Base-by-base conservation (phyloP, 2,113 vertebrate genomes). In the Panthera leo region DNA sequence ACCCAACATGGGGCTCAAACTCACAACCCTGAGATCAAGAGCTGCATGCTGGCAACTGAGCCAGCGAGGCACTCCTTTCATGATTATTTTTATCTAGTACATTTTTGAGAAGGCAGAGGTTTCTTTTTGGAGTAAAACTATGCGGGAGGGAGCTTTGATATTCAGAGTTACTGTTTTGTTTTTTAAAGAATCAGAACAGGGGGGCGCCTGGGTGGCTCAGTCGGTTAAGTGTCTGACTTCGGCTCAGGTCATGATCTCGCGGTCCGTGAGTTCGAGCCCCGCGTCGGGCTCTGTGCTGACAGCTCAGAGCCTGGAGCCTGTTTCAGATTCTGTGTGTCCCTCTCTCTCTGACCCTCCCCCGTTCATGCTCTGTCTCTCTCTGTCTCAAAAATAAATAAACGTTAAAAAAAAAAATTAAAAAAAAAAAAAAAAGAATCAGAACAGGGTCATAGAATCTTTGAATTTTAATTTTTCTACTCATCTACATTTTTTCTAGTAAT, bases 381-480 rank as follows among this genome's bases (percentile, higher is more conserved):
- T 39, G 39, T 39, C 39, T 39, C 39, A 39, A 39, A 39, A 39
- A 39, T 39, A 39, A 39, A 39, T 39, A 39, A 39, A 39, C 39
- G 39, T 39, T 39, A 39, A 39, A 39, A 39, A 39, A 39, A 39
- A 39, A 39, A 39, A 39, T 39, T 39, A 39, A 39, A 39, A 39
- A 39, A 39, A 39, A 39, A 39, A 39, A 39, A 39, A 39, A 55
- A 89, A 83, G 27, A 92, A 79, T 84, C 61, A 84, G 61, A 95
- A 61, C 48, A 61, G 23, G 11, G 21, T 88, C 91, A 53, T 53
- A 88, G 80, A 95, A 94, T 67, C 61, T 68, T 76, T 94, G 70
- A 70, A 70, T 88, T 96, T 95, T 94, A 92, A 93, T 94, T 61
- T 36, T 95, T 82, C 34, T 94, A 9, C n/a, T 96, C 18, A 73